These are phyloP conservation scores for Drosophila repleta DNA, from an alignment of 1,140 invertebrate species.

Conservation along the genomic window DNA sequence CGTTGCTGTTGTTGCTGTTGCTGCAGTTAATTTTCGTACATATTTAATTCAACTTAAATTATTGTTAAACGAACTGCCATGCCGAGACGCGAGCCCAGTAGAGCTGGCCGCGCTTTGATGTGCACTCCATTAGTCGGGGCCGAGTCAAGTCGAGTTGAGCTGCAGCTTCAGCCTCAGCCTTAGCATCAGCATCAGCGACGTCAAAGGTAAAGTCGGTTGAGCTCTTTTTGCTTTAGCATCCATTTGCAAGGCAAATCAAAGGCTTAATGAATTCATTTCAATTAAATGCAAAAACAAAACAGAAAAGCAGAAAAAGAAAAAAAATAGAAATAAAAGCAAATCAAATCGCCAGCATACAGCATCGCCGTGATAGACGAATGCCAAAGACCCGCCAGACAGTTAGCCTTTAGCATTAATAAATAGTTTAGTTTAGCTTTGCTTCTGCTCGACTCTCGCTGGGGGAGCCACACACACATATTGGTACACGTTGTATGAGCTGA, in stretches of 20 bases:
- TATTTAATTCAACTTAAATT: slow-evolving; percentile 80
- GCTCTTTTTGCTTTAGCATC: slow-evolving; percentile 27
- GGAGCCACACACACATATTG: slow-evolving; percentile 31
- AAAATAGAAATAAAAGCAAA: slow-evolving; percentile 20
- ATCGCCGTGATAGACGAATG: slow-evolving; percentile 58
- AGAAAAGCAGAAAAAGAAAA: slow-evolving; percentile 20
- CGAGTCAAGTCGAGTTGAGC: slow-evolving; percentile 20
- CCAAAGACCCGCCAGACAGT: slow-evolving; percentile 51
- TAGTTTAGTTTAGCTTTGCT: slow-evolving; percentile 56
- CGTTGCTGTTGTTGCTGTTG: slow-evolving; percentile 22
- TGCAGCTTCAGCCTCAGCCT: background rate
- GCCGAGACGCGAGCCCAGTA: slow-evolving; percentile 16
- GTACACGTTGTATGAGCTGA: slow-evolving; percentile 8
- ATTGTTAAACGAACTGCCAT: slow-evolving; percentile 57
- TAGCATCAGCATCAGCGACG: slow-evolving; percentile 36
- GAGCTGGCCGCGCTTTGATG: slow-evolving; percentile 68
- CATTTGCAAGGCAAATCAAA: slow-evolving; percentile 81
- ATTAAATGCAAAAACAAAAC: slow-evolving; percentile 69
- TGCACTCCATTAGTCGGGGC: slow-evolving; percentile 45
- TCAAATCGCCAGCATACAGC: slow-evolving; percentile 55
- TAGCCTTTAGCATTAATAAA: slow-evolving; percentile 71
- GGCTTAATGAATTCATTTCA: slow-evolving; percentile 80
- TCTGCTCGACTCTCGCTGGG: slow-evolving; percentile 34
- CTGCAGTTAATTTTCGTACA: slow-evolving; percentile 76
- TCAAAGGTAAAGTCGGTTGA: slow-evolving; percentile 62